These are phyloP conservation scores for zebrafish (Danio rerio) DNA, from an alignment of 2,113 vertebrate species.

Conservation along the genomic window GRCz12tu NC_133194.1:48000001-48000500, in stretches of 20 bases:
- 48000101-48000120: not conserved
- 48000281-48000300: not conserved
- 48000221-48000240: not conserved
- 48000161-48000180: conserved; percentile 26
- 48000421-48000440: too few relatives aligned
- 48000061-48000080: conserved; percentile 27
- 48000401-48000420: conserved; percentile 4
- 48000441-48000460: too few relatives aligned
- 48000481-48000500: too few relatives aligned
- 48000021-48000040: conserved; percentile 1
- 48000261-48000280: not conserved
- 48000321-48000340: not conserved
- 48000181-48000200: conserved; percentile 36
- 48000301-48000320: not conserved
- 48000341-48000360: not conserved
- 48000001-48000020: conserved; percentile 16
- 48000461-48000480: too few relatives aligned
- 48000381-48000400: conserved; percentile 14
- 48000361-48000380: not conserved
- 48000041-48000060: not conserved
- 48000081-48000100: conserved; percentile 11
- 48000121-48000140: not conserved
- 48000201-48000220: not conserved
- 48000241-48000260: conserved; percentile 6
- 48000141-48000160: conserved; percentile 31